A percentile compares a stretch with the other conserved stretches of the same genome.
These are phyloP conservation scores for Helicoverpa assulta DNA, from an alignment of 2,888 invertebrate species.

Conservation along the genomic window DNA sequence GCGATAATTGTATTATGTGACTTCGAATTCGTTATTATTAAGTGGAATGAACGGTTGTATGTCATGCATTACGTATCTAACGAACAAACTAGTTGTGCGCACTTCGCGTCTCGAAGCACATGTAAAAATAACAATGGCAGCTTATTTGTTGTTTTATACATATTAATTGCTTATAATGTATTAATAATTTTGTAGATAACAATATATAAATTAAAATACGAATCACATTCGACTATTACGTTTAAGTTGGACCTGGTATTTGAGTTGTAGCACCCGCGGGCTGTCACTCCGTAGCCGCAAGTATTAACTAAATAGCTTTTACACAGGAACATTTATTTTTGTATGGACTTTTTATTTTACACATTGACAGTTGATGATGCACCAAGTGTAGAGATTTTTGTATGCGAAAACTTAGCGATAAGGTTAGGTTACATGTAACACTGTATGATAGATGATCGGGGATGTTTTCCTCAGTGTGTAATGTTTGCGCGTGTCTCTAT, in stretches of 20 bases:
- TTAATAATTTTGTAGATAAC: conserved; percentile 69
- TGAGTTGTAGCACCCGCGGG: conserved; percentile 23
- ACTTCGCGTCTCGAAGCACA: conserved; percentile 40
- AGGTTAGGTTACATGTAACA: conserved; percentile 67
- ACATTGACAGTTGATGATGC: conserved; percentile 71
- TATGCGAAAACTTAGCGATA: conserved; percentile 74
- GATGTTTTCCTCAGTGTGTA: conserved; percentile 70
- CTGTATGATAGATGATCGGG: conserved; percentile 64
- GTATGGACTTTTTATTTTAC: conserved; percentile 77
- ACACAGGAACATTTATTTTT: conserved; percentile 83
- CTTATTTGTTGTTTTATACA: conserved; percentile 74
- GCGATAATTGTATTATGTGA: conserved; percentile 41
- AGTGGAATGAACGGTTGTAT: conserved; percentile 48
- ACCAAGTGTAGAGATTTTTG: conserved; percentile 80
- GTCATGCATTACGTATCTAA: conserved; percentile 41
- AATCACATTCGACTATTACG: conserved; percentile 70
- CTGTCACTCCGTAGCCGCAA: conserved; percentile 71
- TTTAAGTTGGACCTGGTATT: conserved; percentile 46
- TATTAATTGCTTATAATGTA: conserved; percentile 59
- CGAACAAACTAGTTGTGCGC: conserved; percentile 47
- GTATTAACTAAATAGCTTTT: conserved; percentile 74
- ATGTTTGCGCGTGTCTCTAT: conserved; percentile 54
- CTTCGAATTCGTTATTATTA: conserved; percentile 52
- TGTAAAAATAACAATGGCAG: conserved; percentile 71
- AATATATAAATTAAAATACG: conserved; percentile 73